Evolutionary conservation across 2,797 vertebrate genomes (phyloP).

Genomic region (Heliangelus exortis): DNA sequence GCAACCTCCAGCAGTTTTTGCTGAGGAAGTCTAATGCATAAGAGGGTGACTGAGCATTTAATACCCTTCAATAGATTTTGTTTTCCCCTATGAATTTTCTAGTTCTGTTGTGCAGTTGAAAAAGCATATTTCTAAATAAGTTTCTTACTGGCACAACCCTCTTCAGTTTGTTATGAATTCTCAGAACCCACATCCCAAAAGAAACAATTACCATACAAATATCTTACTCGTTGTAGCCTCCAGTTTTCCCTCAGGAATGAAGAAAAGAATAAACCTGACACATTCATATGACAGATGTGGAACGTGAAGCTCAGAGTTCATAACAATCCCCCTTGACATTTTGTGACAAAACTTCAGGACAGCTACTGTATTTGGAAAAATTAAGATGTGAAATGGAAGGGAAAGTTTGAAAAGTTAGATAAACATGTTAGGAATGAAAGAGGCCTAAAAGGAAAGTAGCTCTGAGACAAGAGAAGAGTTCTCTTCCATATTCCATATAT

Average conservation of each 20-base stretch:
- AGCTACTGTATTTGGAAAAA: conserved; percentile 2
- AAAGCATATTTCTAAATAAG: conserved; percentile 31
- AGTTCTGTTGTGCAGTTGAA: conserved; percentile 2
- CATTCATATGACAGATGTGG: background rate
- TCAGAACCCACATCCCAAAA: conserved; percentile 23
- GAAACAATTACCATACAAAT: conserved; percentile 48
- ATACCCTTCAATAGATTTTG: background rate
- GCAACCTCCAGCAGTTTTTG: background rate
- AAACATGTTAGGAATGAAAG: background rate
- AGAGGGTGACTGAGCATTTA: background rate
- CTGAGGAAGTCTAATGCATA: background rate
- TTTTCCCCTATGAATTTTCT: background rate
- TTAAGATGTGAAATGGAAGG: background rate
- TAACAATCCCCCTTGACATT: background rate
- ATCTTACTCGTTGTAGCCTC: background rate
- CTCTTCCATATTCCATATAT: background rate
- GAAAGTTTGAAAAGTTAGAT: background rate
- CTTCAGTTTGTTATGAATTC: conserved; percentile 10
- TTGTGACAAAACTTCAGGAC: background rate
- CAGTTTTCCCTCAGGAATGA: background rate
- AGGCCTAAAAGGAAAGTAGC: background rate
- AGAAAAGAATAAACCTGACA: conserved; percentile 27
- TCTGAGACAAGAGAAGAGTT: background rate
- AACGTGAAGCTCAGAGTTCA: background rate
- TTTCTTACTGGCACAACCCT: background rate